Evolutionary conservation across 2,113 vertebrate species (phyloP).

Genomic region (Carollia perspicillata): DNA sequence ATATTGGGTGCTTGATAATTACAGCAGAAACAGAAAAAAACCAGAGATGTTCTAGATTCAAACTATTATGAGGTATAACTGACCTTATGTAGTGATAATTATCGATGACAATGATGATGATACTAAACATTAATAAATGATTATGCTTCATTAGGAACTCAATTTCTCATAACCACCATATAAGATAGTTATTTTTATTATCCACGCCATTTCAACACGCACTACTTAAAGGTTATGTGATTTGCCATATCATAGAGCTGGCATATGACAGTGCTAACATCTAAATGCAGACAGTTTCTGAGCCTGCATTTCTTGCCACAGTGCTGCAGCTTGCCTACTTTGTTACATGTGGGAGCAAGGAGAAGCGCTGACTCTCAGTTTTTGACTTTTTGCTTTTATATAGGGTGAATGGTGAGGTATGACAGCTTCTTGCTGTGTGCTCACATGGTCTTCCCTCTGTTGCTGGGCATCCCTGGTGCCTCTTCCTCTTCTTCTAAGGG

Average conservation of each 20-base stretch:
- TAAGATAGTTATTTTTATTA: not conserved
- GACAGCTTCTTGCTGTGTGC: no score
- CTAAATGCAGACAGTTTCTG: not conserved
- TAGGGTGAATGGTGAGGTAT: no score
- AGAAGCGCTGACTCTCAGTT: no score
- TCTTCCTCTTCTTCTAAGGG: no score
- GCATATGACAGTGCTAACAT: not conserved
- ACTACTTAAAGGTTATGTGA: not conserved
- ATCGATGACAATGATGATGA: not conserved
- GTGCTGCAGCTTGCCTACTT: no score
- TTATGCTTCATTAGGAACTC: not conserved
- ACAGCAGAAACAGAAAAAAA: not conserved
- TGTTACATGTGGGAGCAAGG: no score
- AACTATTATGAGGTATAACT: not conserved
- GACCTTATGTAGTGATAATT: not conserved
- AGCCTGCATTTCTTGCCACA: no score
- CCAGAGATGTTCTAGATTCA: not conserved
- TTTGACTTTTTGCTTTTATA: no score
- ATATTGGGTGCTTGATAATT: not conserved
- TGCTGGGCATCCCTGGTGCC: no score
- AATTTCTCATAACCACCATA: not conserved
- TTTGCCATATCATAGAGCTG: not conserved
- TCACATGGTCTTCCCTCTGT: no score
- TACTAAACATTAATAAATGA: not conserved
- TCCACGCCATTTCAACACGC: not conserved